Conservation (phyloP, 2,797 vertebrate genomes). For the Ctenopoma kingsleyae region DNA sequence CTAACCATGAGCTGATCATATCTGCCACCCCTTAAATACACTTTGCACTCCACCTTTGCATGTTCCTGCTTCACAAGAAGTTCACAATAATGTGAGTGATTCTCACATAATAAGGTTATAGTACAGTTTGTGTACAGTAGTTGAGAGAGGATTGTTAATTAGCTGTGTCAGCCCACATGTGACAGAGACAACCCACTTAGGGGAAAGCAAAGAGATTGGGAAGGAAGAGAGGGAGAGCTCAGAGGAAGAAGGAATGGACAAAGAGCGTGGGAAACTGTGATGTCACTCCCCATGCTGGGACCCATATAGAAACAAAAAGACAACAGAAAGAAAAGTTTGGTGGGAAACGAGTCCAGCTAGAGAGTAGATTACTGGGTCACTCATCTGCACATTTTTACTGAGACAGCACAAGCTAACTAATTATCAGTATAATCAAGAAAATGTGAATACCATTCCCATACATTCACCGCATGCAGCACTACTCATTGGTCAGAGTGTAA, state of each 20-base stretch:
- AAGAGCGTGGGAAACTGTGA: conserved; percentile 81
- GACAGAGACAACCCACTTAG: conserved; percentile 33
- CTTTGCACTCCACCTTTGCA: neutral
- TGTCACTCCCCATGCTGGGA: conserved; percentile 50
- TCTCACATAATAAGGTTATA: neutral
- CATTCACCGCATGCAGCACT: neutral
- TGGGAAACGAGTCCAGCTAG: conserved; percentile 44
- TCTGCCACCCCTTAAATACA: neutral
- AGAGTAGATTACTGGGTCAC: conserved; percentile 8
- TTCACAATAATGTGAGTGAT: no score
- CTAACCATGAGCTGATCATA: no score
- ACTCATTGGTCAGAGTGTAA: conserved; percentile 13
- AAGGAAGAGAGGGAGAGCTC: conserved; percentile 45
- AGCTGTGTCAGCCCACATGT: neutral
- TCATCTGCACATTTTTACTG: neutral
- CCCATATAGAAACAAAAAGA: conserved; percentile 10
- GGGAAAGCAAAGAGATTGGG: conserved; percentile 32
- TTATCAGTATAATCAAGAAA: neutral
- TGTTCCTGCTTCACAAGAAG: neutral
- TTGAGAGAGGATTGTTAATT: neutral
- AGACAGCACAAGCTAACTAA: neutral
- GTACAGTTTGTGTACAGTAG: neutral
- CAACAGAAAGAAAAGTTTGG: neutral
- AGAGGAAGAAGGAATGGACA: conserved; percentile 55
- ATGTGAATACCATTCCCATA: neutral